These are phyloP conservation scores for Theristicus caerulescens DNA, from an alignment of 2,113 vertebrate species.

Conservation along the genomic window DNA sequence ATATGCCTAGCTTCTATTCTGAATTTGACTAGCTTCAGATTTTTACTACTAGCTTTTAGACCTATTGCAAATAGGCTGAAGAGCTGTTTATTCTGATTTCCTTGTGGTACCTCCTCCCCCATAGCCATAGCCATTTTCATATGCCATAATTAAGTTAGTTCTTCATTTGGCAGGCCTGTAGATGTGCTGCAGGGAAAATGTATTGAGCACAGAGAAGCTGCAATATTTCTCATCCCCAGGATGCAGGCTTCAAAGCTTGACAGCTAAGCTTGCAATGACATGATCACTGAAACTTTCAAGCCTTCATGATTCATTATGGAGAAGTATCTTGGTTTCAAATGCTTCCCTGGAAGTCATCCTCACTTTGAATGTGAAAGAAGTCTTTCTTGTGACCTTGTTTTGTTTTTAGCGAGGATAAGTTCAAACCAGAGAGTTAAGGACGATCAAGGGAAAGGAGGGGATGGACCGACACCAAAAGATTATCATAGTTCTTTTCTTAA, in stretches of 20 bases:
- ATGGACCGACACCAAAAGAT: not conserved
- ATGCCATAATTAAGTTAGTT: not conserved
- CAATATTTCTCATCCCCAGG: not conserved
- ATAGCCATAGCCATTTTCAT: not conserved
- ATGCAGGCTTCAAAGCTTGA: not conserved
- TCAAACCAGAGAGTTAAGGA: not conserved
- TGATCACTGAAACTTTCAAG: not conserved
- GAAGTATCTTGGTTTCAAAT: not conserved
- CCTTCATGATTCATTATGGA: not conserved
- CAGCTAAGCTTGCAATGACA: not conserved
- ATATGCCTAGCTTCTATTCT: not conserved
- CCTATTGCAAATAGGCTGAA: not conserved
- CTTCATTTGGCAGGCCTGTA: not conserved
- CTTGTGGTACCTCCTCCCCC: not conserved
- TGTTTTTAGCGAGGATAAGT: not conserved
- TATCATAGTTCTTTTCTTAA: not conserved
- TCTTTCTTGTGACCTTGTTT: not conserved
- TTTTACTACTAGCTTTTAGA: not conserved
- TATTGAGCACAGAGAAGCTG: not conserved
- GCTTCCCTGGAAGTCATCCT: not conserved
- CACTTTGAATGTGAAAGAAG: not conserved
- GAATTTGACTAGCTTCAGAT: not conserved
- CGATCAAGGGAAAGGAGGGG: not conserved
- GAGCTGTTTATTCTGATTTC: not conserved
- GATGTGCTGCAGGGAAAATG: not conserved